Conservation (phyloP, 2,797 vertebrate species). For the Myotis planiceps region DNA sequence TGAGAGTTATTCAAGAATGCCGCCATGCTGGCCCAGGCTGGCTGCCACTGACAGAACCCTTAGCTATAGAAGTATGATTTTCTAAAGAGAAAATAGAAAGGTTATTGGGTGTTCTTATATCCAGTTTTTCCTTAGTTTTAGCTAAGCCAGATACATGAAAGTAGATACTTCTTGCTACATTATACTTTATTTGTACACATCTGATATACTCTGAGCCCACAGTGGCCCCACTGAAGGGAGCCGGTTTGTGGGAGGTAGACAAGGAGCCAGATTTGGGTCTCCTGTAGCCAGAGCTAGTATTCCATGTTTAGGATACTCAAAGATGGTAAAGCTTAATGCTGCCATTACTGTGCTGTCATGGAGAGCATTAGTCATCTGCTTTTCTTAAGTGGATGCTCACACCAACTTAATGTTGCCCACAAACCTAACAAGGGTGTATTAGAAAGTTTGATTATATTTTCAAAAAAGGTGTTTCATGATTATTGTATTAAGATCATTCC, state of each 20-base stretch:
- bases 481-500: not conserved
- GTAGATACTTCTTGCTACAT: not conserved
- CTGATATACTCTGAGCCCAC: not conserved
- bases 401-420: not conserved
- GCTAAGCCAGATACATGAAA: not conserved
- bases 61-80: not conserved
- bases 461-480: not conserved
- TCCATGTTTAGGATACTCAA: not conserved
- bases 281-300: not conserved
- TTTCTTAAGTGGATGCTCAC: not conserved
- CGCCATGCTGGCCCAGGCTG: not conserved
- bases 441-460: not conserved
- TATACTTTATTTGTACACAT: not conserved
- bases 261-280: not conserved
- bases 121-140: not conserved
- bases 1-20: not conserved
- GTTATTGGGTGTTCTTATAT: not conserved
- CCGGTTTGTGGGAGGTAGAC: not conserved
- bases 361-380: not conserved
- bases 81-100: not conserved
- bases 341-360: not conserved
- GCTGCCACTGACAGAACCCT: not conserved
- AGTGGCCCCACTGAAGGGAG: not conserved
- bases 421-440: not conserved
- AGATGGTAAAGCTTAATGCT: not conserved